phyloP scores from a whole-genome alignment of 2,797 vertebrate species.

The Premnoplex brunnescens region DNA sequence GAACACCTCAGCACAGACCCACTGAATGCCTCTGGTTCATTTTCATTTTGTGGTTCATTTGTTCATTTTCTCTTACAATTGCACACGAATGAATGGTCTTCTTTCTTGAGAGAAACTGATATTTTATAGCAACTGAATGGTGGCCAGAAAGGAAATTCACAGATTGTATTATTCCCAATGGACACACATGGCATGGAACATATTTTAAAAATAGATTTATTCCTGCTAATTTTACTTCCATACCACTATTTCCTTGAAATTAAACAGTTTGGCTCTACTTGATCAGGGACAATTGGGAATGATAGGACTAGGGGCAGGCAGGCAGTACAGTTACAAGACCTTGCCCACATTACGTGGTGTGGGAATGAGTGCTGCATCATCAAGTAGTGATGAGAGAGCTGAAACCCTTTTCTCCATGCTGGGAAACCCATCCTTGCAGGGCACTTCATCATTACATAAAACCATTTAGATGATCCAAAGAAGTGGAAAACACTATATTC shows the following conservation, averaged over 20 bases:
- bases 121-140: neutral
- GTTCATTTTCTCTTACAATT: neutral
- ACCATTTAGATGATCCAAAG: neutral
- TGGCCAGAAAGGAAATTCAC: slow-evolving; percentile 4
- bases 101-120: neutral
- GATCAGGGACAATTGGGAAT: accelerated
- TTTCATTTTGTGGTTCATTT: neutral
- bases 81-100: neutral
- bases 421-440: neutral
- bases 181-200: neutral
- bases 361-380: neutral
- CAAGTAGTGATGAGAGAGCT: neutral
- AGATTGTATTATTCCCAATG: neutral
- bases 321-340: neutral
- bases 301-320: neutral
- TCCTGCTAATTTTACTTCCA: neutral
- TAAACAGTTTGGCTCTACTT: neutral
- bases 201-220: slow-evolving; percentile 31
- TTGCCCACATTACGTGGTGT: neutral
- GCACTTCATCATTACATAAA: neutral
- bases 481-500: neutral
- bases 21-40: neutral
- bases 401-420: neutral
- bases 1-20: neutral
- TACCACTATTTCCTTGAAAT: neutral